Conservation (phyloP, 2,113 vertebrate species). For the Psilopsiagon aurifrons region DNA sequence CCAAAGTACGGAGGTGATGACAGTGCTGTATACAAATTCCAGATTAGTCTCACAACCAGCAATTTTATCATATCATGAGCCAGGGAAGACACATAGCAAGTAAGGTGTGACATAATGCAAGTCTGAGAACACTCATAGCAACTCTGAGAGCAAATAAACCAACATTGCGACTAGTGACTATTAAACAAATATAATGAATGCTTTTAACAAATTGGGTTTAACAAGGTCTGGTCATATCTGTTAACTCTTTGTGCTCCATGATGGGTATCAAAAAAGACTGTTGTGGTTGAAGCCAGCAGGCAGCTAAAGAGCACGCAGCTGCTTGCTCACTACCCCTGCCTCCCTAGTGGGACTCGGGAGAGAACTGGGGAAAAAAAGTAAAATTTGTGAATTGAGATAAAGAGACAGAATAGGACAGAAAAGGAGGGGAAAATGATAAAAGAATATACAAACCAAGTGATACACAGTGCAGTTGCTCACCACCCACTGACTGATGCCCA, state of each 20-base stretch:
- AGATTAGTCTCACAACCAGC: accelerated
- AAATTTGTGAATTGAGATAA: neutral
- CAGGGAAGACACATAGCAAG: neutral
- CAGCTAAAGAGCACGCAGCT: neutral
- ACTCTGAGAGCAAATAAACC: accelerated
- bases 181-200: neutral
- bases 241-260: neutral
- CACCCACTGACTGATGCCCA: neutral
- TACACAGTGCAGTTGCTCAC: neutral
- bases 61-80: neutral
- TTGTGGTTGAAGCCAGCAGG: neutral
- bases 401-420: neutral
- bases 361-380: neutral
- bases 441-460: neutral
- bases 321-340: neutral
- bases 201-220: neutral
- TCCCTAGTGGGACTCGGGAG: neutral
- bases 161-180: neutral
- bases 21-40: accelerated
- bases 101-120: neutral
- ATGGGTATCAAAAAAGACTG: neutral
- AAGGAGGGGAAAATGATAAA: neutral
- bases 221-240: neutral
- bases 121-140: neutral
- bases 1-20: neutral